Conservation (phyloP, 2,888 invertebrate genomes). For the Drosophila vallismaia region DNA sequence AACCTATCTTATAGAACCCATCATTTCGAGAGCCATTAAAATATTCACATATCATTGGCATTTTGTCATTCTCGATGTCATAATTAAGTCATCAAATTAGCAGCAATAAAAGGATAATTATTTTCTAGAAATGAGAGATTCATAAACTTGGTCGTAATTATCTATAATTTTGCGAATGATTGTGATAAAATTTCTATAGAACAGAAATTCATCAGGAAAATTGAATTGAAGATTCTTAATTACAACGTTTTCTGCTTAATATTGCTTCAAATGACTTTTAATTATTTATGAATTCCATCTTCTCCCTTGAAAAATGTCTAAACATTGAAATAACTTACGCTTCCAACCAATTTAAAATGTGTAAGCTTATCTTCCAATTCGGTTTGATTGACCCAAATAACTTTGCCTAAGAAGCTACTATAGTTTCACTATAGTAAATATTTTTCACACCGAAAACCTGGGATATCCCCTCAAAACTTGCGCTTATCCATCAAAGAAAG, state of each 20-base stretch:
- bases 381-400: constrained; percentile 16
- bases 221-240: constrained; percentile 12
- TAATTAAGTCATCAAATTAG: constrained; percentile 42
- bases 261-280: neutral
- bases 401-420: constrained; percentile 26
- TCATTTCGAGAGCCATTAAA: constrained; percentile 14
- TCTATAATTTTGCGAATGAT: constrained; percentile 32
- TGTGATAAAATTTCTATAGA: constrained; percentile 7
- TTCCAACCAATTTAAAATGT: neutral
- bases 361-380: neutral
- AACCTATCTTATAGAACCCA: neutral
- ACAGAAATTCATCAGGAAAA: constrained; percentile 28
- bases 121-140: constrained; percentile 10
- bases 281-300: neutral
- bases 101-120: constrained; percentile 22
- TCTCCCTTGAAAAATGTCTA: no score
- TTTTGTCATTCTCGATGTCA: constrained; percentile 27
- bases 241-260: neutral
- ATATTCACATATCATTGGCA: constrained; percentile 26
- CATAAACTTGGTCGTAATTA: constrained; percentile 20
- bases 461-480: constrained; percentile 27
- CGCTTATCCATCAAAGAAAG: constrained; percentile 79
- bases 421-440: constrained; percentile 60
- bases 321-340: no score
- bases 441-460: constrained; percentile 58